Base-by-base conservation (phyloP, 2,113 vertebrate genomes). In the human region DNA sequence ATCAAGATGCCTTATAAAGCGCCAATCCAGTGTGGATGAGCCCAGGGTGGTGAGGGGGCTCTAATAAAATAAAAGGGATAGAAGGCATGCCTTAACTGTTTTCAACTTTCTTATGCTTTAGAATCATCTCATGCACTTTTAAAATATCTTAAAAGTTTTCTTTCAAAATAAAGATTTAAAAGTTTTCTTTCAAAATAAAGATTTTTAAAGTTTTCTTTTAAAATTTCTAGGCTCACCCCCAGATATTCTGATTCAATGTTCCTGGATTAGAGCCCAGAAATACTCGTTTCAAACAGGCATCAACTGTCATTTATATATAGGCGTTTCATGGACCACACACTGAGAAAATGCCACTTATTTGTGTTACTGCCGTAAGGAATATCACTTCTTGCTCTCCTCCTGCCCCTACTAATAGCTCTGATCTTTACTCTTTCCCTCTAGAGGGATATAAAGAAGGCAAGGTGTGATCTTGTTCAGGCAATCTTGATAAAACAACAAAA, bases 261-360 rank as follows among this genome's bases (percentile, higher is more conserved):
- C 61, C 52, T 95, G 87, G 48, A 92, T 50, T 83, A 14, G 23
- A 92, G 80, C 81, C 68, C 79, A 90, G 75, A 92, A 96, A 85
- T 81, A 68, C 20, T 78, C 38, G 70, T 82, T 95, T 95, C 86
- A 93, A 94, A 75, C 18, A 14, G 14, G n/a, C 55, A 43, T 91
- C 78, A 73, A 40, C 40, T 92, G 17, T 85, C 82, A 84, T 38
- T 79, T 68, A 59, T 35, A 45, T 68, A 32, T 73, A 22, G 30
- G 59, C 80, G 48, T 78, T 90, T 90, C 40, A 6, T 87, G 55
- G 89, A 79, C 73, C 59, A 48, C 73, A 81, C 11, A 32, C 57
- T 35, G 32, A 93, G 90, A 94, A 95, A 72, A 43, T 27, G 68
- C 10, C 85, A 90, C 55, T 79, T 87, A 68, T 18, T 68, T 32